These are phyloP conservation scores for Odontophorus gujanensis DNA, from an alignment of 2,113 vertebrate genomes.

Conservation along the genomic window DNA sequence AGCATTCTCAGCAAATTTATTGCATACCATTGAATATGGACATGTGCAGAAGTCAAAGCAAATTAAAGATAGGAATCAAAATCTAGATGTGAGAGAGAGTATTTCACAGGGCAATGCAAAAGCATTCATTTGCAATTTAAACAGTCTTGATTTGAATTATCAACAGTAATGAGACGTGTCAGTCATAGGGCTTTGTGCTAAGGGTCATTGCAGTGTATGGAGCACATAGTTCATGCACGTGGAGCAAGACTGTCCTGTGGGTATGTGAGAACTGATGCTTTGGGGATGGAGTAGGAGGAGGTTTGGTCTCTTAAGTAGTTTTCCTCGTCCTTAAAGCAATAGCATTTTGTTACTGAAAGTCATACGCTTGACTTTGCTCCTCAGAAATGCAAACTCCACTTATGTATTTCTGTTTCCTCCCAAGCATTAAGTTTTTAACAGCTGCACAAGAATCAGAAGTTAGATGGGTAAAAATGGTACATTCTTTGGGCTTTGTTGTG, in stretches of 20 bases:
- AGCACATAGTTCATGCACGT: rapidly evolving
- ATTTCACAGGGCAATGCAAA: constrained; percentile 12
- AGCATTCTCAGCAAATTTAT: not conserved
- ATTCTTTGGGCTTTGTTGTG: constrained; percentile 53
- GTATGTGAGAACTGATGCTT: not conserved
- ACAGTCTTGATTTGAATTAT: not conserved
- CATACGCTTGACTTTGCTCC: not conserved
- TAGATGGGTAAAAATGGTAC: not conserved
- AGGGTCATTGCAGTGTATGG: not conserved
- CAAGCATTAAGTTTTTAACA: constrained; percentile 36
- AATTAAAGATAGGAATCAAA: constrained; percentile 1
- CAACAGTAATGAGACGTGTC: not conserved
- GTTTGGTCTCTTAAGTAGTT: not conserved
- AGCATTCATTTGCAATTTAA: constrained; percentile 10
- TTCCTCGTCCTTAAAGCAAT: not conserved
- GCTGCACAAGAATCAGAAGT: not conserved
- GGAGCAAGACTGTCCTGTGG: not conserved
- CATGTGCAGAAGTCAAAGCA: not conserved
- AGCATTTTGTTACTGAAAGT: not conserved
- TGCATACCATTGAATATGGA: not conserved
- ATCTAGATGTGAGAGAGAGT: not conserved
- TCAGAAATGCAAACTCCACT: not conserved
- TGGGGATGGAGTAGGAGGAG: not conserved
- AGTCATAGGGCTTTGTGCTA: not conserved
- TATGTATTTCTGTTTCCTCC: not conserved